Conservation (phyloP, 2,113 vertebrate genomes). For the Sturnira hondurensis region DNA sequence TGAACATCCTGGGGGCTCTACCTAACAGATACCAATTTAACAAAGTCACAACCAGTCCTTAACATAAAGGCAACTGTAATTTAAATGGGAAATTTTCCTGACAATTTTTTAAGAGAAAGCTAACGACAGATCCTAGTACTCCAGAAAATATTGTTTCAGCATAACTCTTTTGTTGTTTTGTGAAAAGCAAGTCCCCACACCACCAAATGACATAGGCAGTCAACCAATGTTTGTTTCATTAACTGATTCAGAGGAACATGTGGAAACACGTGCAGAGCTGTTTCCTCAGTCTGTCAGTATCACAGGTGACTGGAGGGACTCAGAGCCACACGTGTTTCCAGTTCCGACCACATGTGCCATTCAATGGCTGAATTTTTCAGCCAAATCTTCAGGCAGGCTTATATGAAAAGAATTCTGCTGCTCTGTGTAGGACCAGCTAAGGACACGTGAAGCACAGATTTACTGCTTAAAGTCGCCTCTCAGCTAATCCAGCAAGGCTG, state of each 20-base stretch:
- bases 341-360: neutral
- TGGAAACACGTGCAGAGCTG: neutral
- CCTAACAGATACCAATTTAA: neutral
- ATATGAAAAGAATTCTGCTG: neutral
- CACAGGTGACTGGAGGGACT: neutral
- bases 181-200: neutral
- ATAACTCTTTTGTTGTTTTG: neutral
- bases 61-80: conserved; percentile 38
- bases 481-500: neutral
- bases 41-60: neutral
- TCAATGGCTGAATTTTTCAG: neutral
- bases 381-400: neutral
- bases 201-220: neutral
- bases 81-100: conserved; percentile 2
- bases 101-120: neutral
- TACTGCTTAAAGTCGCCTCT: neutral
- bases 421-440: neutral
- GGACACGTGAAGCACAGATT: neutral
- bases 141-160: neutral
- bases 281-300: neutral
- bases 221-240: neutral
- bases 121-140: neutral
- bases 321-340: neutral
- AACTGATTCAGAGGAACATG: neutral
- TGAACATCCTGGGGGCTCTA: neutral